Conservation (phyloP, 1,140 invertebrate species). For the Trachymyrmex septentrionalis region DNA sequence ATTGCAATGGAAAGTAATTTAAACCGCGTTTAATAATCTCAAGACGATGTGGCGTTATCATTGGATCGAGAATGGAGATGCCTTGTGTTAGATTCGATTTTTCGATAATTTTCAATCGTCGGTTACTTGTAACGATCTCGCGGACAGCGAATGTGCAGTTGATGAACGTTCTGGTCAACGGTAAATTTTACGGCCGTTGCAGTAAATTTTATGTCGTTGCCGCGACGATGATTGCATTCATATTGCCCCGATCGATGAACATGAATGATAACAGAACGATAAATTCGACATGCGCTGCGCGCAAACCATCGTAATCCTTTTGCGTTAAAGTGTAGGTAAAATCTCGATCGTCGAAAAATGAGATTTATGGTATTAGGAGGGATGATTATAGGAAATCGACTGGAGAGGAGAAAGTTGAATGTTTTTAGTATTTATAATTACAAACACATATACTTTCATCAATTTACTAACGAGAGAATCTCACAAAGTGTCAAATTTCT, state of each 20-base stretch:
- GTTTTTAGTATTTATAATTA: not conserved
- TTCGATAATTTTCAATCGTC: not conserved
- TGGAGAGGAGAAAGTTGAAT: not conserved
- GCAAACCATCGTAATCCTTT: not conserved
- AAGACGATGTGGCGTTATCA: not conserved
- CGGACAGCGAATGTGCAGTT: conserved; percentile 7
- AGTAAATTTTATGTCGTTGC: conserved; percentile 52
- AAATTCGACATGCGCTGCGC: conserved; percentile 38
- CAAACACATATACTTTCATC: not conserved
- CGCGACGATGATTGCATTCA: conserved; percentile 54
- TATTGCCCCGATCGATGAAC: conserved; percentile 43
- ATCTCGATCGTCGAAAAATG: conserved; percentile 10
- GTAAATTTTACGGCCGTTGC: conserved; percentile 47
- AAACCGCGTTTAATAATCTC: not conserved
- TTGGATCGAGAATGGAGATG: not conserved
- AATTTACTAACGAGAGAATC: too few relatives aligned
- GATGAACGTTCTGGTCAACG: conserved; percentile 9
- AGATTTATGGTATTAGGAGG: not conserved
- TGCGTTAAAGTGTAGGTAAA: conserved; percentile 35
- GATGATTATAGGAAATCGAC: not conserved
- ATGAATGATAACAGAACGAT: conserved; percentile 59
- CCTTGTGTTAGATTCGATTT: not conserved
- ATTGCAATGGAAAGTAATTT: not conserved
- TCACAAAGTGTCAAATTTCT: too few relatives aligned
- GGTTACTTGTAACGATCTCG: conserved; percentile 31